A percentile compares a stretch with the other conserved stretches of the same genome.
Conservation (phyloP, 2,113 vertebrate genomes). For the Cercocebus atys region DNA sequence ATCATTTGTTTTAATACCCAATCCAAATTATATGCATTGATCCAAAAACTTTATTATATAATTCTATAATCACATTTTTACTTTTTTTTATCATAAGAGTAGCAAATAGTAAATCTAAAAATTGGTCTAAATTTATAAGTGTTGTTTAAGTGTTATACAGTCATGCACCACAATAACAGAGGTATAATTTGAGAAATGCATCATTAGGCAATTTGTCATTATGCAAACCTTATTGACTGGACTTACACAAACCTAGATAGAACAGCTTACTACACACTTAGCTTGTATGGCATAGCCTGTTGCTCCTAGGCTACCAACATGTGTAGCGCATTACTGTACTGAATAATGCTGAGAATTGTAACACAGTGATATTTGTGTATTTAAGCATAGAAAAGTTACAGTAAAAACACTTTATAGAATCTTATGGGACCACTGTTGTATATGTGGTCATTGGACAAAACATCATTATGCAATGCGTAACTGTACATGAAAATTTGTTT, state of each 20-base stretch:
- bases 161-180: not conserved
- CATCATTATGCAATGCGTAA: not conserved
- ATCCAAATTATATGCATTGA: not conserved
- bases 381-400: not conserved
- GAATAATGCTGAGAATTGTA: not conserved
- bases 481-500: not conserved
- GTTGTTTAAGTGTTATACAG: not conserved
- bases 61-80: not conserved
- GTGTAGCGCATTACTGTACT: not conserved
- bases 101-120: not conserved
- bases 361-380: not conserved
- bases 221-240: not conserved
- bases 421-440: not conserved
- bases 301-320: not conserved
- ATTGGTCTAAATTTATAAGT: not conserved
- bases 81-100: not conserved
- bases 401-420: not conserved
- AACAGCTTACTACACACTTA: not conserved
- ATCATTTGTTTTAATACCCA: not conserved
- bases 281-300: not conserved
- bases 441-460: not conserved
- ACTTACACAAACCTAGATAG: not conserved
- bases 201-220: not conserved
- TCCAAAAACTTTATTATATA: not conserved
- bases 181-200: not conserved